Percentiles rank a stretch among this genome's conserved stretches.
Evolutionary conservation across 2,797 vertebrate species (phyloP).

Genomic region (Hippocampus kuda): DNA sequence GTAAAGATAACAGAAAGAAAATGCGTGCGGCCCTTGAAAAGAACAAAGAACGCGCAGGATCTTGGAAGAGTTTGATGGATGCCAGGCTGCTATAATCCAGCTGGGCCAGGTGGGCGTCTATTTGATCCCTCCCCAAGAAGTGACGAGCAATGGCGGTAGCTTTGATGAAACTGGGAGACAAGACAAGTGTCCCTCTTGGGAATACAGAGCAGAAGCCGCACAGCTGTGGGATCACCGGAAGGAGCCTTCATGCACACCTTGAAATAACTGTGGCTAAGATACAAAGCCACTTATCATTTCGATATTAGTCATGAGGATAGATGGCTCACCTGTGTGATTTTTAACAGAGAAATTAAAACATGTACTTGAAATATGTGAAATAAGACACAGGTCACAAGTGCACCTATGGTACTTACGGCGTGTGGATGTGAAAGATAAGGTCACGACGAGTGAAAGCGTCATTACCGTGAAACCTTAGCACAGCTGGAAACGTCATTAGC

Average conservation of each 20-base stretch:
- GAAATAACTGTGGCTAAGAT: conserved; percentile 34
- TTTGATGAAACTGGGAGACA: conserved; percentile 47
- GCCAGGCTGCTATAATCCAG: conserved; percentile 30
- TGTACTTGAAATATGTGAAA: neutral
- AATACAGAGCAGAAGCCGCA: conserved; percentile 38
- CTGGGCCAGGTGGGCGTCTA: conserved; percentile 47
- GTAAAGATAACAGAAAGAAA: conserved; percentile 24
- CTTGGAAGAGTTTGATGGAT: conserved; percentile 21
- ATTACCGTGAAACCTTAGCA: conserved; percentile 11
- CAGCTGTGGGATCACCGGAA: conserved; percentile 38
- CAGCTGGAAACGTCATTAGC: conserved; percentile 25
- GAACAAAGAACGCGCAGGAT: conserved; percentile 21
- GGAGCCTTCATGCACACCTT: conserved; percentile 29
- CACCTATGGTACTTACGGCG: neutral
- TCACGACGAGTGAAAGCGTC: conserved; percentile 14
- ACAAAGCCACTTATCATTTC: conserved; percentile 6
- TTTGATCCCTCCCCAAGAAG: conserved; percentile 45
- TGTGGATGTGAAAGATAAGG: neutral
- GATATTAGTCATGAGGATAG: conserved; percentile 26
- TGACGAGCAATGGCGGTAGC: conserved; percentile 29
- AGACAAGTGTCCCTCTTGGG: conserved; percentile 41
- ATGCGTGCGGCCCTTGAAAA: conserved; percentile 27
- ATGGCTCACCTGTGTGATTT: conserved; percentile 26
- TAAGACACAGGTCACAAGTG: neutral
- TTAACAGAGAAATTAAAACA: neutral